Evolutionary conservation across 2,113 vertebrate genomes (phyloP), one percentile per base, ranked within the genome.

Genomic region (Brachionichthys hirsutus): DNA sequence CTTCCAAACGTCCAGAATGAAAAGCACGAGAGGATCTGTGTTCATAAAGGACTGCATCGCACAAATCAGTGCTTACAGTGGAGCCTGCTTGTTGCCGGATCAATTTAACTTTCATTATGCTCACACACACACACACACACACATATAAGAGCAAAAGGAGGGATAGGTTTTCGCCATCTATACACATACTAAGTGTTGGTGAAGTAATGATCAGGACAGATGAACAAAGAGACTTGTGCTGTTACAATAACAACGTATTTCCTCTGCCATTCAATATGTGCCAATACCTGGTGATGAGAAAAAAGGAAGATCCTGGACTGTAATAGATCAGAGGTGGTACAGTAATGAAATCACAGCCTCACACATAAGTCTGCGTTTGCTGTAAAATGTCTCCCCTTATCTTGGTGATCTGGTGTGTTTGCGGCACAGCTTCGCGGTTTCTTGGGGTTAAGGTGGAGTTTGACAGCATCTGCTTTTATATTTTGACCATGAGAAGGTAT

Each of bases 281-380:
- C 62, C 70, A 65, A 72, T 77, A 80, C 64, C 56, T 75, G 62
- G 42, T 52, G 17, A 69, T 52, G 19, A 20, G 14, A 56, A 54
- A 46, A 6, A 43, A 41, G 17, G 9, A 34, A 63, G 52, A 62
- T 40, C 1, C 35, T 43, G 54, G 22, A 64, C 67, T 50, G 20
- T 15, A 54, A n/a, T 35, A 20, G 18, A 45, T 57, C 57, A 50
- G 67, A 57, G 67, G 72, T 77, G 12, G 9, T 70, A 53, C 48
- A 64, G 65, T 79, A 76, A 78, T 81, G 77, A 87, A 80, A 80
- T 83, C 77, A 57, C 57, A 67, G 74, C 72, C 82, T 78, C 49
- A 69, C 81, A 47, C 59, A 80, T 80, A 75, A n/a, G 40, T 72
- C 64, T 59, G 52, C 43, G 50, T 75, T 52, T 50, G 15, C 9